Base-by-base conservation (phyloP, 2,113 vertebrate species). In the Sprattus sprattus region DNA sequence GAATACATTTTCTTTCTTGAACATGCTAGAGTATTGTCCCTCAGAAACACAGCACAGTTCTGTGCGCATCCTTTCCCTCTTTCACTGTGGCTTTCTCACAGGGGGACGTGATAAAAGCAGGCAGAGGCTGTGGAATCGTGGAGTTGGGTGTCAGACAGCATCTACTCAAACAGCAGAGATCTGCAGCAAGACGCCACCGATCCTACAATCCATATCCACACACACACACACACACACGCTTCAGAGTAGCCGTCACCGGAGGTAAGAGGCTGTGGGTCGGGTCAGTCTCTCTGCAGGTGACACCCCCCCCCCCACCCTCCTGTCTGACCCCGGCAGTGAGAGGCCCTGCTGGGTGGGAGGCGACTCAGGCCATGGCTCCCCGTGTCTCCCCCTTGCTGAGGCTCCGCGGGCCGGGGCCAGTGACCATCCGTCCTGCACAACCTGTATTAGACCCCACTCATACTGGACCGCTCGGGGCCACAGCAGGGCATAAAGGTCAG, bases 171-270 rank as follows among this genome's bases (percentile, higher is more conserved):
- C 71, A 78, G 71, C 25, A 71, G 64, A 71, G 64, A 71, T 71
- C 64, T 71, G 64, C 6, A 71, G 64, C 64, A 71, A 71, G 64
- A 32, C 32, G 64, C 64, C 64, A 71, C 64, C 25, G 25, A 78
- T 78, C 28, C 71, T 78, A 32, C 25, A 28, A 71, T 78, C 71
- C 71, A 78, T 16, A 78, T 15, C 8, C 60, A 67, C 60, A 67
- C 60, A 25, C 64, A 39, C 28, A 78, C 67, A 78, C 28, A 54
- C 82, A 85, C 84, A 85, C 80, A 3, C 25, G 52, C 86, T 80
- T 67, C 83, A 82, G 82, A 90, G 91, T 93, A 93, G 91, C 91
- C 90, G 91, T 75, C 67, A 44, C 28, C 71, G 28, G 92, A 90
- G 82, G 85, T 88, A 83, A 83, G 85, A 80, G 89, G 83, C 80